Conservation (phyloP, 1,140 invertebrate genomes). For the Micrasema minimum region DNA sequence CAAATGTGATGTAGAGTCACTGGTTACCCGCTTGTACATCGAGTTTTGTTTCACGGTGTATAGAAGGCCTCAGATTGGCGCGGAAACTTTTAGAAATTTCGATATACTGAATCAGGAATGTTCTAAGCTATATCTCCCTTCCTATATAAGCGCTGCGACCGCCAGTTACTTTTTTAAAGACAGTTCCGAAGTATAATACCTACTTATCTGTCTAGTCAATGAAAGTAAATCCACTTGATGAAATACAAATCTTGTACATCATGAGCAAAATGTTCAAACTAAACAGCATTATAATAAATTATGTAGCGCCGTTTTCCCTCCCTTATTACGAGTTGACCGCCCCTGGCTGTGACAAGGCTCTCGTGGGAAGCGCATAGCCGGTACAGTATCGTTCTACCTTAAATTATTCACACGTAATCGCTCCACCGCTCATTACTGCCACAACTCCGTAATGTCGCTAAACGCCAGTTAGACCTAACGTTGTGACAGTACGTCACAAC, state of each 20-base stretch:
- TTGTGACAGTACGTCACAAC: too few species aligned
- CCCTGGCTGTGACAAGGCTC: background rate
- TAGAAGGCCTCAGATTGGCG: too few species aligned
- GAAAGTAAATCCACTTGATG: too few species aligned
- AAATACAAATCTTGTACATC: background rate
- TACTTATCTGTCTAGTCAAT: background rate
- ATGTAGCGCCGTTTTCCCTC: background rate
- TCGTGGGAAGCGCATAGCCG: conserved; percentile 28
- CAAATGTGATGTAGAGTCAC: too few species aligned
- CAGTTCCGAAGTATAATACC: background rate
- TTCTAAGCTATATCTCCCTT: too few species aligned
- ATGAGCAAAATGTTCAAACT: background rate
- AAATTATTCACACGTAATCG: conserved; percentile 28
- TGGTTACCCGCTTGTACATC: too few species aligned
- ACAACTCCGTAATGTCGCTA: too few species aligned
- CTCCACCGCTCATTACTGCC: conserved; percentile 16
- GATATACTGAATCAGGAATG: too few species aligned
- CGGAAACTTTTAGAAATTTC: too few species aligned
- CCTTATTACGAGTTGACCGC: background rate
- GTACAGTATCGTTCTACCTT: background rate
- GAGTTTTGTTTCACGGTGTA: too few species aligned
- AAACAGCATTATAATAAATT: background rate
- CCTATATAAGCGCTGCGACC: too few species aligned
- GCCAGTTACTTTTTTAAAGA: background rate
- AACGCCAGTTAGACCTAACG: too few species aligned